Evolutionary conservation across 2,113 vertebrate genomes (phyloP).

Genomic region (Ranitomeya imitator): DNA sequence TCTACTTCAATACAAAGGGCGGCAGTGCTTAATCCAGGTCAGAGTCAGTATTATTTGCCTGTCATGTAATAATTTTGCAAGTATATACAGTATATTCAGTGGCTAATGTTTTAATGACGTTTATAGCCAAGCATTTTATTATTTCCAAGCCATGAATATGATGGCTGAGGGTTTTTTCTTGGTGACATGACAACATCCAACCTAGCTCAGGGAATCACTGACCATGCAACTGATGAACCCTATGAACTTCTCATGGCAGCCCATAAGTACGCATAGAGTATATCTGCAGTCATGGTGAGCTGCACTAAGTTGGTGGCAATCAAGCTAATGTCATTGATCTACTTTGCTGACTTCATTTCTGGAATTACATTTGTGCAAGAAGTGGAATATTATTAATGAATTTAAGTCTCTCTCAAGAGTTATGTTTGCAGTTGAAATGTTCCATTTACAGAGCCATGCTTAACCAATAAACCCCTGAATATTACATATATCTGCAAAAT

Average conservation of each 20-base stretch:
- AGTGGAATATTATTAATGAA: neutral
- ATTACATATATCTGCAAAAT: slow-evolving; percentile 25
- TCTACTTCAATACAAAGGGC: too few relatives aligned
- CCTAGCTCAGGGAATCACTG: neutral
- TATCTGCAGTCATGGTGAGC: neutral
- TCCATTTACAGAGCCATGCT: slow-evolving; percentile 7
- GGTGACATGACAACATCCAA: neutral
- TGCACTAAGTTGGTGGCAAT: neutral
- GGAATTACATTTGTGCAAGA: slow-evolving; percentile 3
- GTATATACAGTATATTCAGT: too few relatives aligned
- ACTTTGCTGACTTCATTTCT: neutral
- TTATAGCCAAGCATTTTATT: too few relatives aligned
- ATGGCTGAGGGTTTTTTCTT: neutral
- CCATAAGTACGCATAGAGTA: neutral
- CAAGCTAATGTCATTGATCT: slow-evolving; percentile 5
- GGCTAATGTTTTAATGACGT: too few relatives aligned
- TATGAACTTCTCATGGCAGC: neutral
- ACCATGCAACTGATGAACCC: neutral
- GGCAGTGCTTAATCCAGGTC: too few relatives aligned
- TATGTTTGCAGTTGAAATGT: neutral
- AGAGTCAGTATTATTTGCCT: too few relatives aligned
- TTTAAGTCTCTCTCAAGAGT: neutral
- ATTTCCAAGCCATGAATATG: too few relatives aligned
- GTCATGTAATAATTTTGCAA: too few relatives aligned
- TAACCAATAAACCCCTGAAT: slow-evolving; percentile 21